Evolutionary conservation across 1,140 invertebrate genomes (phyloP), one percentile per base, ranked within the genome.

Genomic region (Ceratosolen fusciceps): DNA sequence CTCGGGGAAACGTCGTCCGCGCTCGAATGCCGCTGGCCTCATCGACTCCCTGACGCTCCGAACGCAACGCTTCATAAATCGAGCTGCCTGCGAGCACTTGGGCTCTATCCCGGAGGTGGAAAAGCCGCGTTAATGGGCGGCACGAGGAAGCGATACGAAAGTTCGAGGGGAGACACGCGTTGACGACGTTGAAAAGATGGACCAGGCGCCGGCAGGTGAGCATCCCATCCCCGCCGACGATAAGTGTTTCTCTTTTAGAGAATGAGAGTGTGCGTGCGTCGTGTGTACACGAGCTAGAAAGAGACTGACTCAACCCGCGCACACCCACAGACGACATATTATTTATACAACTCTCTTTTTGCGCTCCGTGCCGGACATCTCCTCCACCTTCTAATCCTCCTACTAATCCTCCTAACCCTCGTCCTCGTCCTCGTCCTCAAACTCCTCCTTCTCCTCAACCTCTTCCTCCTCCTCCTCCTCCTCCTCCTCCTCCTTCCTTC

Each of bases 161-260:
- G 47, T 14, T 19, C 54, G 67, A 58, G 39, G 26, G 68, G 67
- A 77, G 39, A 60, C 21, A 62, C 67, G 52, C 24, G 60, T 71
- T 56, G 74, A 70, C 29, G 10, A 60, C 71, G 26, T 62, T 39
- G 34, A 67, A 74, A 81, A 77, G 37, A 81, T 81, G 80, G 80
- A 81, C 49, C 80, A 81, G 80, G 80, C 80, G 52, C 80, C 80
- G 75, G 80, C 80, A 81, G 80, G 80, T 81, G 37, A 81, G 79
- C 56, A 26, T 68, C 52, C 39, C 21, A 34, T 52, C 47, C 24
- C 67, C 5, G 47, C 14, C 47, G 24, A n/a, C n/a, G n/a, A n/a
- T n/a, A n/a, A n/a, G n/a, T n/a, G n/a, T n/a, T n/a, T n/a, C n/a
- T n/a, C n/a, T n/a, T n/a, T n/a, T n/a, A n/a, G n/a, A n/a, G n/a